A percentile compares a stretch with the other conserved stretches of the same genome.
phyloP scores from a whole-genome alignment of 1,140 invertebrate species.

The Bradysia coprophila region DNA sequence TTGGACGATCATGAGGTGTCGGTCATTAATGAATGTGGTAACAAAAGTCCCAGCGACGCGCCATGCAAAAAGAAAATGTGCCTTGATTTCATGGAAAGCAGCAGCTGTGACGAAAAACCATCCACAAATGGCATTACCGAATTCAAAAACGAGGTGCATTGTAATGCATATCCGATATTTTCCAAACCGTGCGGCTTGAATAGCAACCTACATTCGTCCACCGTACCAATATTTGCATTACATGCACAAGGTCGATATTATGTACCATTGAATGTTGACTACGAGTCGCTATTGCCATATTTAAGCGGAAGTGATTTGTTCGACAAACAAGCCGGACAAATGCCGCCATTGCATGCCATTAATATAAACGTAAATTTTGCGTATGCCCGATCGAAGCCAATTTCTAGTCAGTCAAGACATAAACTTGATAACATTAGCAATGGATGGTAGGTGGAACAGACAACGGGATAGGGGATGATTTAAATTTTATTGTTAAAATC shows the following conservation, averaged over 20 bases:
- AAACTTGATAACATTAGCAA: not conserved
- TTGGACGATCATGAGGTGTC: constrained; percentile 16
- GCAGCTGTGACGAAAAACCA: constrained; percentile 2
- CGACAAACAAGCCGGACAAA: constrained; percentile 28
- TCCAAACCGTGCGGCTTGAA: constrained; percentile 1
- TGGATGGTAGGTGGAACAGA: not conserved
- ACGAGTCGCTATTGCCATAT: constrained; percentile 48
- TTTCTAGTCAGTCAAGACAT: not conserved
- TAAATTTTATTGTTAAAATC: too few relatives aligned
- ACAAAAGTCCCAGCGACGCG: not conserved
- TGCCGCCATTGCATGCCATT: constrained; percentile 61
- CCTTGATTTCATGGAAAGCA: not conserved
- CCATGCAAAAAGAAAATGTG: not conserved
- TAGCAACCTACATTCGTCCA: constrained; percentile 6
- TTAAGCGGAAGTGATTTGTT: constrained; percentile 36
- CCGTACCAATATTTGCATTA: constrained; percentile 60
- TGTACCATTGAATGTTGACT: constrained; percentile 74
- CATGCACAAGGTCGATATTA: constrained; percentile 80
- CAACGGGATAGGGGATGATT: too few relatives aligned
- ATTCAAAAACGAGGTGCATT: constrained; percentile 16
- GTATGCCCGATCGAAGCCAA: constrained; percentile 1
- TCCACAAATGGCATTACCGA: constrained; percentile 7
- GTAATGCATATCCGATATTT: constrained; percentile 4
- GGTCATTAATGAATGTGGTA: not conserved
- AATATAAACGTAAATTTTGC: constrained; percentile 76